phyloP scores from a whole-genome alignment of 2,113 vertebrate genomes.

The Coregonus clupeaformis region DNA sequence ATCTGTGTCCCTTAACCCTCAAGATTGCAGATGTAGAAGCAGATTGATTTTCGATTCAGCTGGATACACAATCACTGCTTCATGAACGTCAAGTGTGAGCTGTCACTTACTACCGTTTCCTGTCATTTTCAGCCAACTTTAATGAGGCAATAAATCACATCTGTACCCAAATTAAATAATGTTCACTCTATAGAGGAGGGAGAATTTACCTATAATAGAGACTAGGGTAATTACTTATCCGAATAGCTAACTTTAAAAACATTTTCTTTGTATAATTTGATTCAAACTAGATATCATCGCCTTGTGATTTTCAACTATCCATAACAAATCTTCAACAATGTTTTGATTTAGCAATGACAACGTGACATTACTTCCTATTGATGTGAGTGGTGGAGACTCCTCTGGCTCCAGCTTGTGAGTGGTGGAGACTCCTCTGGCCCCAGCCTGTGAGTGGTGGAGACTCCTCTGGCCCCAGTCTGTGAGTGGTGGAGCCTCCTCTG shows the following conservation, averaged over 20 bases:
- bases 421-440: too few species aligned
- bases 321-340: not conserved
- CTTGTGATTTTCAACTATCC: not conserved
- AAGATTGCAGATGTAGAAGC: constrained; percentile 72
- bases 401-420: too few species aligned
- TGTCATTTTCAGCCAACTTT: constrained; percentile 58
- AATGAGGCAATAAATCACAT: constrained; percentile 51
- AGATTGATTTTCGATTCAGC: constrained; percentile 73
- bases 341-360: too few species aligned
- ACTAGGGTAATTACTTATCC: constrained; percentile 4
- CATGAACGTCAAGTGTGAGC: constrained; percentile 63
- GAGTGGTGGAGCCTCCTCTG: too few species aligned
- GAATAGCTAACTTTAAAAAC: not conserved
- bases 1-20: constrained; percentile 68
- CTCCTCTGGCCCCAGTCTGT: too few species aligned
- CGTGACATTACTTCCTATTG: too few species aligned
- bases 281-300: not conserved
- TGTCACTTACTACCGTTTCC: constrained; percentile 52
- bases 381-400: too few species aligned
- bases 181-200: constrained; percentile 68
- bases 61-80: constrained; percentile 54
- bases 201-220: constrained; percentile 66
- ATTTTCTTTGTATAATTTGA: not conserved
- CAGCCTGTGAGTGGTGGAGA: too few species aligned
- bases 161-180: constrained; percentile 76